phyloP scores from a whole-genome alignment of 30 jellyfish, hydroid and myxozoan species.

The Euphysa ruthae region DNA sequence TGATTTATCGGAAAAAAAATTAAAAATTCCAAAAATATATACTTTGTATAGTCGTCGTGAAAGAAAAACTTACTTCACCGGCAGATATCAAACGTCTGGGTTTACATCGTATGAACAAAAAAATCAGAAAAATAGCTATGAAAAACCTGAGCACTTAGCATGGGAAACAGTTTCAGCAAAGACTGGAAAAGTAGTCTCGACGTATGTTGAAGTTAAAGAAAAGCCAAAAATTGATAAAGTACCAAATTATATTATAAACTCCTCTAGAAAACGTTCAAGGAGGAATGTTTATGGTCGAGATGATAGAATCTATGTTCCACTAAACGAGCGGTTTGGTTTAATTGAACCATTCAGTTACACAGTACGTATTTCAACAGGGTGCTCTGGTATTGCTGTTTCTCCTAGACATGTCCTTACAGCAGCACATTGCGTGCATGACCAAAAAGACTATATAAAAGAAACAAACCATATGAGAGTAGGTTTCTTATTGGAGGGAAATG shows the following conservation, averaged over 20 bases:
- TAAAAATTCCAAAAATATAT: background rate
- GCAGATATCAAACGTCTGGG: constrained; percentile 47
- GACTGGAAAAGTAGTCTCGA: constrained; percentile 69
- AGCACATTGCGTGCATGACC: constrained; percentile 98
- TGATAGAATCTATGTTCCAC: constrained; percentile 78
- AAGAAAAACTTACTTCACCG: constrained; percentile 63
- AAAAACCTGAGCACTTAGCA: constrained; percentile 48
- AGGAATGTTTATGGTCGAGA: constrained; percentile 83
- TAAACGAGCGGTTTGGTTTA: constrained; percentile 51
- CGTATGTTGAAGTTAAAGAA: constrained; percentile 40
- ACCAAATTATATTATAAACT: background rate
- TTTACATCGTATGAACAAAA: constrained; percentile 49
- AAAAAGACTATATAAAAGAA: constrained; percentile 79
- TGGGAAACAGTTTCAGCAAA: constrained; percentile 82
- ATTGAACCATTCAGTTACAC: constrained; percentile 77
- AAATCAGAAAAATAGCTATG: background rate
- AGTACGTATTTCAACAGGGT: constrained; percentile 84
- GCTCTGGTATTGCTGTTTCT: constrained; percentile 91
- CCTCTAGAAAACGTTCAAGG: background rate
- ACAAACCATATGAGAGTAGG: constrained; percentile 72
- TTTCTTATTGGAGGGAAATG: constrained; percentile 26
- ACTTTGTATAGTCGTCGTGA: constrained; percentile 33
- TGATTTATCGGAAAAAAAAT: background rate
- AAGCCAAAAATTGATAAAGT: background rate
- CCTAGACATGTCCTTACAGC: constrained; percentile 99